Evolutionary conservation across 2,797 vertebrate species (phyloP).

Genomic region (Neosilurus mollespiculum): DNA sequence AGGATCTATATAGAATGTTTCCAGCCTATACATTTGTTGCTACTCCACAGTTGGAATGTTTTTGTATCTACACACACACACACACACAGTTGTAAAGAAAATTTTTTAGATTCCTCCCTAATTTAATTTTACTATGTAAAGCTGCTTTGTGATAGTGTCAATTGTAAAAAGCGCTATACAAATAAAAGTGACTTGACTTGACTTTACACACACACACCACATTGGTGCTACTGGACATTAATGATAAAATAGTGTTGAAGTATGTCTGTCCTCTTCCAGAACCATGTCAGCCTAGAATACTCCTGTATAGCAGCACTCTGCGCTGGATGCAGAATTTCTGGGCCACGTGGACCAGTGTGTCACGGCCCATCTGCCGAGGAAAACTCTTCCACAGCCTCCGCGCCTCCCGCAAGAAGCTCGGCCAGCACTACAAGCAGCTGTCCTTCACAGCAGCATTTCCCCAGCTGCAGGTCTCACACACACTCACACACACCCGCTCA

Average conservation of each 20-base stretch:
- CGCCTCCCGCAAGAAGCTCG: conserved; percentile 91
- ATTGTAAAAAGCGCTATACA: no score
- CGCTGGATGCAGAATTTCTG: conserved; percentile 99
- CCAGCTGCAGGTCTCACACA: conserved; percentile 81
- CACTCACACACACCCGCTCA: conserved; percentile 31
- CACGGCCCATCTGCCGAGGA: conserved; percentile 93
- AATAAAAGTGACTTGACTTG: no score
- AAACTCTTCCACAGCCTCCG: conserved; percentile 94
- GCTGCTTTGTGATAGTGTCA: no score
- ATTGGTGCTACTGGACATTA: background rate
- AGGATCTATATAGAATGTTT: background rate
- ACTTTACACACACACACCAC: no score
- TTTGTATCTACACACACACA: no score
- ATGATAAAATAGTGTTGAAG: background rate
- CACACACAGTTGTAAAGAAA: no score
- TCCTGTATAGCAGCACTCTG: conserved; percentile 96
- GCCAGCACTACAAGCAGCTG: conserved; percentile 96
- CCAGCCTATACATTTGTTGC: background rate
- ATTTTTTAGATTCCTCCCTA: no score
- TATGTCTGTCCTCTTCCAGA: conserved; percentile 67
- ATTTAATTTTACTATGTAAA: no score
- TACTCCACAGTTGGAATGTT: background rate
- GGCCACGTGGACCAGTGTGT: conserved; percentile 95
- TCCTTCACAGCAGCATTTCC: conserved; percentile 93
- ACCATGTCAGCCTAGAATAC: conserved; percentile 83